Evolutionary conservation across 2,888 invertebrate genomes (phyloP).

Genomic region (Amphipoea oculea): DNA sequence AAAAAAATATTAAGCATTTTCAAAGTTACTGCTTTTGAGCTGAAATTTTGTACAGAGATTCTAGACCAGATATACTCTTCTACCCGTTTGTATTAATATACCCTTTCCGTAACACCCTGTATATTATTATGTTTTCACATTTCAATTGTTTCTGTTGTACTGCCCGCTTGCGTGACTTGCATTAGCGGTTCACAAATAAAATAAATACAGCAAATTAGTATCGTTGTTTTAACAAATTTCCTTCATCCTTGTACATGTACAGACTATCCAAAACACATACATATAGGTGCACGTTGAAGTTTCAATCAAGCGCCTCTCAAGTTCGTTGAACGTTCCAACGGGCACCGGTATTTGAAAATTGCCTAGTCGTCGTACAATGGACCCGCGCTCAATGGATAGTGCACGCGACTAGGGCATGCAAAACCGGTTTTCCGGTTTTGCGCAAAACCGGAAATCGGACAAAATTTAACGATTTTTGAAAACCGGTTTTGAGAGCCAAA

Average conservation of each 20-base stretch:
- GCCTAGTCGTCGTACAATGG: constrained; percentile 27
- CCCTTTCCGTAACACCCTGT: too few species aligned
- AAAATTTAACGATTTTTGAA: too few species aligned
- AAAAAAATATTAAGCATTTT: too few species aligned
- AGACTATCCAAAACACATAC: neutral
- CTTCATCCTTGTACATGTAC: neutral
- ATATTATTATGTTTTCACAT: neutral
- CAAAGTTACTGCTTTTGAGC: too few species aligned
- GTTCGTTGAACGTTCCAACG: neutral
- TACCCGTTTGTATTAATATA: too few species aligned
- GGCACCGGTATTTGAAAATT: constrained; percentile 48
- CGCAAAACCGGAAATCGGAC: too few species aligned
- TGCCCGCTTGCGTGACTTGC: neutral
- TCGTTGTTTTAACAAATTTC: neutral
- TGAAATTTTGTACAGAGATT: too few species aligned
- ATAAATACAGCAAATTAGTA: neutral
- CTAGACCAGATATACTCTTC: too few species aligned
- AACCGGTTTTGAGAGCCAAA: too few species aligned
- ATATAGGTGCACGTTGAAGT: neutral
- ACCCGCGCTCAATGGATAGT: constrained; percentile 22
- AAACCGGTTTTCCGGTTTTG: too few species aligned
- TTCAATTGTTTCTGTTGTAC: neutral
- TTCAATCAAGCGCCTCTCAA: constrained; percentile 17
- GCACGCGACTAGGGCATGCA: too few species aligned
- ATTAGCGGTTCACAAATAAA: neutral